phyloP scores from a whole-genome alignment of 2,888 invertebrate genomes.

The Pseudococcus jackbeardsleyi region DNA sequence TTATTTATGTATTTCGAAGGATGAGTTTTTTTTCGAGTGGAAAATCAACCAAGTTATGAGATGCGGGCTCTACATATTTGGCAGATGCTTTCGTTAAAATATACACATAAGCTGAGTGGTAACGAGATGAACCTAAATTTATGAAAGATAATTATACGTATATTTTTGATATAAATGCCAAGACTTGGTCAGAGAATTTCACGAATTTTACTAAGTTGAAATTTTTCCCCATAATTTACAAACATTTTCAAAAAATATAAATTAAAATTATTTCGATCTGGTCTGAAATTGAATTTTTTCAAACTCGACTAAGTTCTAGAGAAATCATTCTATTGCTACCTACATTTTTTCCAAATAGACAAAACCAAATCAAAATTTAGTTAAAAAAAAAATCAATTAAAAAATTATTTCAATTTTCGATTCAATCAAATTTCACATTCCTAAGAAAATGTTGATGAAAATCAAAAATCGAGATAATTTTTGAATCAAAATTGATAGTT shows the following conservation, averaged over 20 bases:
- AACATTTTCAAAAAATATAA: too few relatives aligned
- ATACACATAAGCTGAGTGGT: background rate
- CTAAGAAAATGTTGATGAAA: too few relatives aligned
- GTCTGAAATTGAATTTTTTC: too few relatives aligned
- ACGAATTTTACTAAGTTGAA: too few relatives aligned
- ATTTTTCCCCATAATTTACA: too few relatives aligned
- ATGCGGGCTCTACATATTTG: background rate
- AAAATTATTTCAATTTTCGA: background rate
- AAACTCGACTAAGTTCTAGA: too few relatives aligned
- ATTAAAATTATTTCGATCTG: too few relatives aligned
- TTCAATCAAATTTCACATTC: too few relatives aligned
- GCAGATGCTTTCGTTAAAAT: background rate
- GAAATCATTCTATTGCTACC: too few relatives aligned
- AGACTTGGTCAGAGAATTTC: background rate
- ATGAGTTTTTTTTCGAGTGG: background rate
- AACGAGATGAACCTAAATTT: conserved; percentile 18
- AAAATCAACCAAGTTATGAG: background rate
- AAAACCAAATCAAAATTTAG: background rate
- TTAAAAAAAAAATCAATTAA: background rate
- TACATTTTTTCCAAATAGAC: too few relatives aligned
- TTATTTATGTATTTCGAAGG: background rate
- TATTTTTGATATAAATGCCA: conserved; percentile 2
- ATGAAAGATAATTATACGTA: background rate
- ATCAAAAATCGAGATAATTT: too few relatives aligned
- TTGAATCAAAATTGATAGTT: too few relatives aligned